Evolutionary conservation across 2,113 vertebrate species (phyloP).

Genomic region (Corythornis cristatus): DNA sequence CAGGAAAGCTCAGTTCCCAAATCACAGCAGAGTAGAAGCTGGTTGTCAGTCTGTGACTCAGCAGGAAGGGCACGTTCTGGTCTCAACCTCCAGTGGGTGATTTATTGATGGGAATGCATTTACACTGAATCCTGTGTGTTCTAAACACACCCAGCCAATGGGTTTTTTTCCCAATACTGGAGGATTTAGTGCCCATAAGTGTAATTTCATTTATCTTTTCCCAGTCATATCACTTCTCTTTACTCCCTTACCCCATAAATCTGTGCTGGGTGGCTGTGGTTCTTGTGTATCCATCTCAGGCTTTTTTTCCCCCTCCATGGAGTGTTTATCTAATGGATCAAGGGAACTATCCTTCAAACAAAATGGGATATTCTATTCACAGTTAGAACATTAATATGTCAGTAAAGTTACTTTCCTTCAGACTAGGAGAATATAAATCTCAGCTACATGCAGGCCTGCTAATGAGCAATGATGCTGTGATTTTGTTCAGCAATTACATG

Average conservation of each 20-base stretch:
- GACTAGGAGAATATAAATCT: conserved; percentile 73
- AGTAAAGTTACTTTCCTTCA: conserved; percentile 78
- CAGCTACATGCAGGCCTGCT: conserved; percentile 27
- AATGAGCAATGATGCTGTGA: conserved; percentile 55
- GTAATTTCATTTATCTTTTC: conserved; percentile 72
- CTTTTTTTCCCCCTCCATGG: conserved; percentile 24
- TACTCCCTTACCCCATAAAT: conserved; percentile 75
- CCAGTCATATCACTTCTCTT: conserved; percentile 71
- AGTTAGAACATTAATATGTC: conserved; percentile 81
- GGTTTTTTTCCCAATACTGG: conserved; percentile 40
- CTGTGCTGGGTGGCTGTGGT: conserved; percentile 19
- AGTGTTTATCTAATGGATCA: conserved; percentile 80
- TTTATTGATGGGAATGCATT: neutral
- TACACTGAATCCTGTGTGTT: neutral
- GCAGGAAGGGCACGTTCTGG: neutral
- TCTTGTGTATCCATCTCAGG: conserved; percentile 66
- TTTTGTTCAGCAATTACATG: conserved; percentile 54
- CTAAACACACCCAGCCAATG: conserved; percentile 63
- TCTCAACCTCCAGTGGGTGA: neutral
- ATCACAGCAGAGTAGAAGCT: neutral
- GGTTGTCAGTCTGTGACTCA: neutral
- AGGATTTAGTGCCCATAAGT: conserved; percentile 62
- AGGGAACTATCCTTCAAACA: conserved; percentile 76
- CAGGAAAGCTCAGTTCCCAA: neutral
- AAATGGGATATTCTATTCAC: conserved; percentile 75